phyloP scores from a whole-genome alignment of 2,113 vertebrate species.

The Anoplopoma fimbria region DNA sequence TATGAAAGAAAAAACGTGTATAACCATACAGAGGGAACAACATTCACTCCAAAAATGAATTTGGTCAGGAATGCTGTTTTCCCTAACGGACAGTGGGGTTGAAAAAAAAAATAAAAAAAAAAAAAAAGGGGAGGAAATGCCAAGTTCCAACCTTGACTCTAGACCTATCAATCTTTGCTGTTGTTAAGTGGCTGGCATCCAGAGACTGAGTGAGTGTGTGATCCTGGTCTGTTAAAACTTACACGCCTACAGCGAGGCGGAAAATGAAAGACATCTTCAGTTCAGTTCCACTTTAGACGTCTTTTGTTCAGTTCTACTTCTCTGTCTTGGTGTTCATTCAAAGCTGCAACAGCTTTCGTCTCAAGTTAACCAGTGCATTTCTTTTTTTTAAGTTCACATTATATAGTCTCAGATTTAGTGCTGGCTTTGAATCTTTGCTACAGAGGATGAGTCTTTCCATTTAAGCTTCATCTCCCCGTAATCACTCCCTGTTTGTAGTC shows the following conservation, averaged over 20 bases:
- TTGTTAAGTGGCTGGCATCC: slow-evolving; percentile 64
- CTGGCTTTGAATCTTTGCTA: neutral
- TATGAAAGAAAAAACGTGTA: slow-evolving; percentile 55
- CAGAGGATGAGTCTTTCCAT: neutral
- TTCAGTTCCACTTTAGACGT: slow-evolving; percentile 62
- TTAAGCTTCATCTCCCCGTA: neutral
- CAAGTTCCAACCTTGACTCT: slow-evolving; percentile 68
- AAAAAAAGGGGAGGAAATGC: slow-evolving; percentile 14
- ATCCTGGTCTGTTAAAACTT: slow-evolving; percentile 75
- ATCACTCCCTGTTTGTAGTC: neutral
- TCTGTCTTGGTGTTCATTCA: slow-evolving; percentile 14
- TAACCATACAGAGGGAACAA: slow-evolving; percentile 40
- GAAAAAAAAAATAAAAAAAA: neutral
- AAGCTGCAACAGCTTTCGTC: slow-evolving; percentile 19
- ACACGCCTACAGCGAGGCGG: slow-evolving; percentile 67
- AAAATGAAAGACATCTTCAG: slow-evolving; percentile 76
- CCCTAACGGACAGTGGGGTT: slow-evolving; percentile 33
- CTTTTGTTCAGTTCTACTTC: slow-evolving; percentile 50
- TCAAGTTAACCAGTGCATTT: neutral
- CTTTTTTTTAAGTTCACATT: neutral
- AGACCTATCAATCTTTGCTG: slow-evolving; percentile 70
- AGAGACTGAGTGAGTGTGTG: slow-evolving; percentile 47
- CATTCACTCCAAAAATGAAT: slow-evolving; percentile 56
- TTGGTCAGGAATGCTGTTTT: slow-evolving; percentile 51
- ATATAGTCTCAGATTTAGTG: neutral